Evolutionary conservation across 2,797 vertebrate species (phyloP).

Genomic region (Hybognathus amarus): DNA sequence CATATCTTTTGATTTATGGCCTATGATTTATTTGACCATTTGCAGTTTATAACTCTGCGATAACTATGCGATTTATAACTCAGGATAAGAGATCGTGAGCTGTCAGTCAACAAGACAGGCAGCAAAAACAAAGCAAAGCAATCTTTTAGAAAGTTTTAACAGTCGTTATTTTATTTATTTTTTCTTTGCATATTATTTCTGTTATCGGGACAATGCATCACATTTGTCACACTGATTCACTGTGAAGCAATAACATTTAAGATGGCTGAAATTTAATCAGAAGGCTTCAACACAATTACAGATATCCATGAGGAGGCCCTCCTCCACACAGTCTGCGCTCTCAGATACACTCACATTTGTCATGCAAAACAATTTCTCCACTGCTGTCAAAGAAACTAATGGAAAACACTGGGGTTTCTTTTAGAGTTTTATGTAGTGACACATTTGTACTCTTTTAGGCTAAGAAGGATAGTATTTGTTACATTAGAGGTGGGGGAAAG

Average conservation of each 20-base stretch:
- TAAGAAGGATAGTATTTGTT: constrained; percentile 8
- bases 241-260: constrained; percentile 52
- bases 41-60: not conserved
- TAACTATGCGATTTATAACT: too few relatives aligned
- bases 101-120: not conserved
- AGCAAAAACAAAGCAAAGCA: constrained; percentile 18
- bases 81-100: not conserved
- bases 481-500: not conserved
- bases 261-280: constrained; percentile 58
- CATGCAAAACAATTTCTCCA: constrained; percentile 49
- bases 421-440: not conserved
- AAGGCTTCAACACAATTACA: constrained; percentile 52
- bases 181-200: constrained; percentile 29
- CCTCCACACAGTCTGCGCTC: constrained; percentile 29
- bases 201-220: constrained; percentile 47
- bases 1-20: not conserved
- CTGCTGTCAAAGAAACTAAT: constrained; percentile 29
- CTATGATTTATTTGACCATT: constrained; percentile 9
- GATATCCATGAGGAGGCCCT: constrained; percentile 35
- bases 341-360: constrained; percentile 37
- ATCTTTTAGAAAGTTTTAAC: constrained; percentile 32
- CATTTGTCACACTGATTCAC: constrained; percentile 55
- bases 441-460: constrained; percentile 12
- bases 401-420: constrained; percentile 21
- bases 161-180: not conserved